A percentile compares a stretch with the other conserved stretches of the same genome.
phyloP scores from a whole-genome alignment of 2,797 vertebrate species.

The Chromis chromis region DNA sequence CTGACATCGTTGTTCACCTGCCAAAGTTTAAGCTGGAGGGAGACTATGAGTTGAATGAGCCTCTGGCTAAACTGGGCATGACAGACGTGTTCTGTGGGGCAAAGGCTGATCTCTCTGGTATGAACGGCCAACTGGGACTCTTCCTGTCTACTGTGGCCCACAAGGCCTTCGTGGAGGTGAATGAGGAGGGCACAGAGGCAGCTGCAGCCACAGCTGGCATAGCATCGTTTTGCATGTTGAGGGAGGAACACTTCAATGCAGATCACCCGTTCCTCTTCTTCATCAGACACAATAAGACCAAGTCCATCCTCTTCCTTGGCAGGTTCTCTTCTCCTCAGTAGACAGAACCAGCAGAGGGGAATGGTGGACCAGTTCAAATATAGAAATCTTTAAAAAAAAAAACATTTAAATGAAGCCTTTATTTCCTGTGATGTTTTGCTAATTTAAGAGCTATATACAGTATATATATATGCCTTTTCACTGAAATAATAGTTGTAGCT shows the following conservation, averaged over 20 bases:
- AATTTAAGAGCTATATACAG: not conserved
- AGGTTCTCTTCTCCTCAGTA: slow-evolving; percentile 86
- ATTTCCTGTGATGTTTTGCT: slow-evolving; percentile 11
- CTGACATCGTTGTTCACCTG: slow-evolving; percentile 84
- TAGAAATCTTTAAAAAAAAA: not conserved
- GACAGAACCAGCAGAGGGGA: slow-evolving; percentile 27
- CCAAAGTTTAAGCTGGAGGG: slow-evolving; percentile 94
- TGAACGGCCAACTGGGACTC: slow-evolving; percentile 86
- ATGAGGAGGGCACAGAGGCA: slow-evolving; percentile 95
- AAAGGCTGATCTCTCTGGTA: slow-evolving; percentile 90
- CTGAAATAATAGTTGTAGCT: slow-evolving; percentile 3
- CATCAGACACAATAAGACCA: slow-evolving; percentile 89
- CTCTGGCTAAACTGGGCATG: slow-evolving; percentile 86
- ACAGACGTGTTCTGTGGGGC: slow-evolving; percentile 84
- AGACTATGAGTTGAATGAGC: slow-evolving; percentile 85
- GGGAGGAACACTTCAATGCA: slow-evolving; percentile 86
- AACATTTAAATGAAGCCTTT: not conserved
- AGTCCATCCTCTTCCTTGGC: slow-evolving; percentile 90
- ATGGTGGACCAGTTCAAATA: not conserved
- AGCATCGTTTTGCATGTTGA: slow-evolving; percentile 58
- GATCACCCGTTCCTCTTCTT: slow-evolving; percentile 96
- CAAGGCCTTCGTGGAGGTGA: slow-evolving; percentile 95
- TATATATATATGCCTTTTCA: slow-evolving; percentile 9
- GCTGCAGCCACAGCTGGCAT: slow-evolving; percentile 89
- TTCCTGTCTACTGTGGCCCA: slow-evolving; percentile 91